Percentiles rank a stretch among this genome's conserved stretches.
Conservation (phyloP, 2,113 vertebrate genomes). For the Lepisosteus oculatus region DNA sequence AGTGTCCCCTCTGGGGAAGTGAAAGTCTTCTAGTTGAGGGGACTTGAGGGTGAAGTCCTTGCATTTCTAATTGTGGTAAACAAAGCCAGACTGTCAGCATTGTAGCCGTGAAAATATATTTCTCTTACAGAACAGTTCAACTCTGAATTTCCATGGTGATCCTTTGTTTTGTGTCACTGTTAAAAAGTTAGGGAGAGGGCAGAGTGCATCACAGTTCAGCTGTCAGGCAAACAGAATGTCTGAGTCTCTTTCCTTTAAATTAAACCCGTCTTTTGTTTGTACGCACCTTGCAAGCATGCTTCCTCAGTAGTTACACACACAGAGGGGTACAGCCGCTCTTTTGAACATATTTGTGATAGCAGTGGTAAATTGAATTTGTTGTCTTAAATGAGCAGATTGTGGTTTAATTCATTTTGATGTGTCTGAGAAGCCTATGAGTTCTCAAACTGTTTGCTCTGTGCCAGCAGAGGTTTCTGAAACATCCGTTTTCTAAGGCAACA, state of each 20-base stretch:
- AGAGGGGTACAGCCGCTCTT: background rate
- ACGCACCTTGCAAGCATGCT: background rate
- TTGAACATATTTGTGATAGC: background rate
- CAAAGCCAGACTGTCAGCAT: background rate
- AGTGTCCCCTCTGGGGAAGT: too few relatives aligned
- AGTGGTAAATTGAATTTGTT: too few relatives aligned
- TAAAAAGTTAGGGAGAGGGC: conserved; percentile 20
- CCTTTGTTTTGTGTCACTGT: conserved; percentile 56
- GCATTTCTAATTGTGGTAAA: background rate
- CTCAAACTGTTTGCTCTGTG: background rate
- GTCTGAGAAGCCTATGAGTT: too few relatives aligned
- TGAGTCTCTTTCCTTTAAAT: conserved; percentile 40
- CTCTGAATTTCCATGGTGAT: conserved; percentile 51
- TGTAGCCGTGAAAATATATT: background rate
- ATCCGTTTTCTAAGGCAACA: too few relatives aligned
- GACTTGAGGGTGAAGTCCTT: background rate
- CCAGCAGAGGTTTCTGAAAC: too few relatives aligned
- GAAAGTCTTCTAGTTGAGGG: too few relatives aligned
- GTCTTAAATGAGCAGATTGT: too few relatives aligned
- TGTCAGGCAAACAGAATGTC: conserved; percentile 35
- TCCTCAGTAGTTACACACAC: conserved; percentile 5
- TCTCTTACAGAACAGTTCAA: conserved; percentile 2
- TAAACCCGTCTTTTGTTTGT: conserved; percentile 31
- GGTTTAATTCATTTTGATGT: too few relatives aligned
- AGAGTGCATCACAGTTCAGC: conserved; percentile 40